These are phyloP conservation scores for Tragelaphus imberbis DNA, from an alignment of 2,113 vertebrate species.

Conservation along the genomic window DNA sequence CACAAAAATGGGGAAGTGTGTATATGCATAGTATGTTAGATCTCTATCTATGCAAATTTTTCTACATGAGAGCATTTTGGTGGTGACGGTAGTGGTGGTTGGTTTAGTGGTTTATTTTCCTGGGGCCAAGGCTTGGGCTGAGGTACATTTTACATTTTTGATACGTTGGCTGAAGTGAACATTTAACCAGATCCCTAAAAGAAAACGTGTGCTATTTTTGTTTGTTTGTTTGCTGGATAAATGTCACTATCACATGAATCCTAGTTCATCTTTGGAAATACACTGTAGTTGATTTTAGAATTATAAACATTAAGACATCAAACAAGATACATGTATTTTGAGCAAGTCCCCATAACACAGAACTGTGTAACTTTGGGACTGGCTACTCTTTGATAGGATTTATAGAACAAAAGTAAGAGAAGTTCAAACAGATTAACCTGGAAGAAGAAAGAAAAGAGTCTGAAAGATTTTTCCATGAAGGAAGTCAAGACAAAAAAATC, in stretches of 20 bases:
- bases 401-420: not conserved
- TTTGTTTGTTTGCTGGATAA: not conserved
- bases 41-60: not conserved
- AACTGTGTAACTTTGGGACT: not conserved
- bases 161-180: not conserved
- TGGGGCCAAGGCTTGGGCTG: not conserved
- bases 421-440: not conserved
- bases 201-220: not conserved
- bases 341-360: not conserved
- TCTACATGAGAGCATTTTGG: not conserved
- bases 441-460: not conserved
- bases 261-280: not conserved
- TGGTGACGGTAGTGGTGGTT: not conserved
- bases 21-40: not conserved
- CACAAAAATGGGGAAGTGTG: not conserved
- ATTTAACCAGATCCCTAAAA: not conserved
- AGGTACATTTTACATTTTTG: not conserved
- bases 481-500: not conserved
- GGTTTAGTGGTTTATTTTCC: not conserved
- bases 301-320: not conserved
- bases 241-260: not conserved
- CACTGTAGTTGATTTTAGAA: not conserved
- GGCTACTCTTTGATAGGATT: not conserved
- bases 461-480: not conserved
- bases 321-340: not conserved